A percentile compares a stretch with the other conserved stretches of the same genome.
Conservation (phyloP, 2,113 vertebrate species). For the Microtus ochrogaster region DNA sequence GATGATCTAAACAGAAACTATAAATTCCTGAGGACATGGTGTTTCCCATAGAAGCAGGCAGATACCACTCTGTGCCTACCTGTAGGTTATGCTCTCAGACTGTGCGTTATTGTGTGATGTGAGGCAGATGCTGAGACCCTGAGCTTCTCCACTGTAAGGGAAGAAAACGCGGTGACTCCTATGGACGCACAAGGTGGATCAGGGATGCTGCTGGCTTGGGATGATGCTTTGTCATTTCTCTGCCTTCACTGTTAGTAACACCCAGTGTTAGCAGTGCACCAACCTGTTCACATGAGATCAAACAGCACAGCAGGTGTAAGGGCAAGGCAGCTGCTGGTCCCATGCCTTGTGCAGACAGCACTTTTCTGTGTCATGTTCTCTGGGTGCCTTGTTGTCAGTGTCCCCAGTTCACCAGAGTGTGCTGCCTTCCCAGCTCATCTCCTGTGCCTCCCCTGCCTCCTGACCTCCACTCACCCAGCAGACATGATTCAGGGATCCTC, state of each 20-base stretch:
- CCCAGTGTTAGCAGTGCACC: background rate
- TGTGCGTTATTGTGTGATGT: background rate
- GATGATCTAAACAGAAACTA: background rate
- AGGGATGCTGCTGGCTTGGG: no score
- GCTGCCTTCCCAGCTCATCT: accelerated
- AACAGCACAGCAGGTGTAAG: background rate
- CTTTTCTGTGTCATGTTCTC: accelerated
- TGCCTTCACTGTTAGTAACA: no score
- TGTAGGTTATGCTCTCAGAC: accelerated
- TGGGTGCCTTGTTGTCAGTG: no score
- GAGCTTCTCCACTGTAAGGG: background rate
- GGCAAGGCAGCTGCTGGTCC: accelerated
- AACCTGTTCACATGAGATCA: background rate
- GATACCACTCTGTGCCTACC: background rate
- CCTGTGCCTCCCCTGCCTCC: background rate
- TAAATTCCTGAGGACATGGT: no score
- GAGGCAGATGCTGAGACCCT: background rate
- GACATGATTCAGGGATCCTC: accelerated
- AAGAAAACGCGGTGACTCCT: background rate
- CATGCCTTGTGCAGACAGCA: accelerated
- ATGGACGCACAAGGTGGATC: background rate
- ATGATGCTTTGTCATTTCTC: no score
- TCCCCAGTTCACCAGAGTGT: no score
- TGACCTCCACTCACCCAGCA: no score
- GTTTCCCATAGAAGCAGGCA: background rate